These are phyloP conservation scores for Chondrosia reniformis DNA, from an alignment of 37 sponge, comb jelly and placozoan species.

Conservation along the genomic window DNA sequence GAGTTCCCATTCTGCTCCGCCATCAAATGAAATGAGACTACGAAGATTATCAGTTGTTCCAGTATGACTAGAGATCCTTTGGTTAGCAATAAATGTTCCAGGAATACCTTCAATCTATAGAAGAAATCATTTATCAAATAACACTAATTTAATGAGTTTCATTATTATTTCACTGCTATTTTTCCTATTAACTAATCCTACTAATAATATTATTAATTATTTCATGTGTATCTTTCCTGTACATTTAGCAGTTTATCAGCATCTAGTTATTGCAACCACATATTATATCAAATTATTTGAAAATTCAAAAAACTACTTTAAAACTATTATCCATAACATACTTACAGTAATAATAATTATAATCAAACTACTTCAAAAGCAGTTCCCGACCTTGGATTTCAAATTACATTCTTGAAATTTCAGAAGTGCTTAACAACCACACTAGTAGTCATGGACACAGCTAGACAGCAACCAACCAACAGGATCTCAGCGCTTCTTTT, in stretches of 20 bases:
- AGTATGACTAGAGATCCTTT: not conserved
- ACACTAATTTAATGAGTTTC: not conserved
- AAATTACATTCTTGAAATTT: too few species aligned
- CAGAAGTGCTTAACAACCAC: too few species aligned
- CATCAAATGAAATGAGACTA: conserved; percentile 62
- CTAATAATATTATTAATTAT: not conserved
- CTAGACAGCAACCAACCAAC: too few species aligned
- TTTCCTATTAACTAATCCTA: not conserved
- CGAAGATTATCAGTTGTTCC: conserved; percentile 22
- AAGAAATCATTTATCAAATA: not conserved
- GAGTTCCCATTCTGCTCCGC: conserved; percentile 67
- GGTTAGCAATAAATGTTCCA: conserved; percentile 69
- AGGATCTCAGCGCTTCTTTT: too few species aligned
- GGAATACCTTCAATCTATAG: conserved; percentile 60
- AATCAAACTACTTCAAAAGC: too few species aligned
- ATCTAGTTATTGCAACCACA: too few species aligned
- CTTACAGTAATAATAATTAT: too few species aligned
- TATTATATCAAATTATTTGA: too few species aligned
- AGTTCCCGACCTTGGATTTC: too few species aligned
- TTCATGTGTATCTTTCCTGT: not conserved
- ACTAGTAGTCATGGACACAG: too few species aligned
- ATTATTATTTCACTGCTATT: not conserved
- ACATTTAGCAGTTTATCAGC: not conserved
- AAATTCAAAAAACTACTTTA: too few species aligned
- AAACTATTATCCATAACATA: too few species aligned